A percentile compares a stretch with the other conserved stretches of the same genome.
Conservation (phyloP, 64 coral and sea anemone species). For the Platygyra sinensis region DNA sequence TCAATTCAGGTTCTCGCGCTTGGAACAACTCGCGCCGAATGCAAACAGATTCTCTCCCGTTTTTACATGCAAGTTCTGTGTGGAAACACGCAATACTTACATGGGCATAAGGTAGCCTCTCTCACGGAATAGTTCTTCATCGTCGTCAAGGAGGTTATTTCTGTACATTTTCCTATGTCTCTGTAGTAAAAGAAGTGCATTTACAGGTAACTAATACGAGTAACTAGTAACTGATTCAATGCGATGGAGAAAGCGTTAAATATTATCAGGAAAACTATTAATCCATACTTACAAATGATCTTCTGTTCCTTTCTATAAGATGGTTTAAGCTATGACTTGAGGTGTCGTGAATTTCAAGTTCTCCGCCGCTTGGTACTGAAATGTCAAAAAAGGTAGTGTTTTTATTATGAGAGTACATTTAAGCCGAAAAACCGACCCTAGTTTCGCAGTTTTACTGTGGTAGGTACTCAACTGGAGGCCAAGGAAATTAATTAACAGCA, state of each 20-base stretch:
- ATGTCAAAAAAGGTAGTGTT: neutral
- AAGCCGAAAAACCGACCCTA: no score
- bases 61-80: no score
- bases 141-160: constrained; percentile 64
- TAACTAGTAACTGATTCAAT: neutral
- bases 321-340: neutral
- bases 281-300: constrained; percentile 17
- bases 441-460: no score
- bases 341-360: constrained; percentile 41
- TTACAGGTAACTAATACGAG: neutral
- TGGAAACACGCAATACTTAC: constrained; percentile 15
- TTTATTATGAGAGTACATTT: neutral
- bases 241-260: neutral
- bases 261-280: neutral
- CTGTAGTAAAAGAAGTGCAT: constrained; percentile 10
- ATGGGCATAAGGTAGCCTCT: constrained; percentile 34
- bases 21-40: no score
- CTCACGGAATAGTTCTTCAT: constrained; percentile 17
- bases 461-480: no score
- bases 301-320: constrained; percentile 10
- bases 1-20: no score
- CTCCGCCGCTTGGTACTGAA: constrained; percentile 11
- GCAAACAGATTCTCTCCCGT: no score
- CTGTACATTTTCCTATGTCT: constrained; percentile 61
- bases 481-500: no score